Evolutionary conservation across 30 jellyfish, hydroid and myxozoan species (phyloP), one percentile per base, ranked within the genome.

Genomic region (Cassiopea andromeda): DNA sequence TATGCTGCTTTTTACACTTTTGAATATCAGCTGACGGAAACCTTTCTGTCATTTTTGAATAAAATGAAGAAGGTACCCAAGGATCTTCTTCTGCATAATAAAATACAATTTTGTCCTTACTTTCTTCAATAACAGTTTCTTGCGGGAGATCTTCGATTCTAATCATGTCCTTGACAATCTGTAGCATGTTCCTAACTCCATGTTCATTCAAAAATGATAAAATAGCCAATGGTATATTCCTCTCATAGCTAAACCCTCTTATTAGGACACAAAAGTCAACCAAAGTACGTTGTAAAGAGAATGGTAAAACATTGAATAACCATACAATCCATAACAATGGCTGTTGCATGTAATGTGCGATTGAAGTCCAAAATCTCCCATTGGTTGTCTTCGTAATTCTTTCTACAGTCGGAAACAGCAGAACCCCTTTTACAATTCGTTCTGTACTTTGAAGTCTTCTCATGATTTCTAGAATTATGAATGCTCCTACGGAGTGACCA

Each of bases 401-500:
- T 17, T 85, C 96, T 17, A 92, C 85, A 2, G 98, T 80, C 7
- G 98, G 98, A 77, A 92, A 92, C 44, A 92, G 79, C 47, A 85
- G 49, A 3, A 90, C 61, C 1, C 86, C 89, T 66, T 75, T 75
- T 7, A 75, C 48, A 27, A 91, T 78, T 43, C 88, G 75, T 50
- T 84, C 50, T 2, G 80, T 59, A 43, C 76, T 18, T 48, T 78
- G 86, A 60, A 91, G 64, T 70, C 88, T 68, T 44, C 89, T 61
- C 83, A 91, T 79, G 7, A 91, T 61, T 19, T 76, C 88, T 8
- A 91, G 73, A 16, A 78, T 77, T 27, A 91, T 80, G 82, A 75
- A 91, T 45, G 97, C 91, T 3, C 97, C 97, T 1, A 85, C 70
- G 15, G 97, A 91, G 81, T 91, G 97, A 44, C 94, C 97, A 15